Conservation (phyloP, 1,140 invertebrate species). For the Heterodera schachtii region DNA sequence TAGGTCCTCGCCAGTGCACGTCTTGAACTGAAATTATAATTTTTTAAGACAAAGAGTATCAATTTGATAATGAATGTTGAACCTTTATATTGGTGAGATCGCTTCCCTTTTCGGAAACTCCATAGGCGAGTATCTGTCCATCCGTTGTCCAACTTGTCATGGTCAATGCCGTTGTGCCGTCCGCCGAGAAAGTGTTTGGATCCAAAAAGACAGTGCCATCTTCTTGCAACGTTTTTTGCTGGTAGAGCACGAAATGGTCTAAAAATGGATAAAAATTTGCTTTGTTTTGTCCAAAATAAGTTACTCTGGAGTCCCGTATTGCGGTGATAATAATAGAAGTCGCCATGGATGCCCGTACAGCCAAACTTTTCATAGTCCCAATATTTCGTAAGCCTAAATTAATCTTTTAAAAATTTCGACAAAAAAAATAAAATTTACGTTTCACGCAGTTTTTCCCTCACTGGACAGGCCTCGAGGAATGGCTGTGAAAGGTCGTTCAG, state of each 20-base stretch:
- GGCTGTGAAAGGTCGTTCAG: conserved; percentile 88
- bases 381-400: conserved; percentile 77
- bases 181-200: conserved; percentile 86
- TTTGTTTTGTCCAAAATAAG: background rate
- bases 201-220: conserved; percentile 88
- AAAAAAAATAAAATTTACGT: conserved; percentile 64
- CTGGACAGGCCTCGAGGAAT: conserved; percentile 79
- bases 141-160: conserved; percentile 84
- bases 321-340: conserved; percentile 86
- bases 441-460: conserved; percentile 75
- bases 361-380: conserved; percentile 96
- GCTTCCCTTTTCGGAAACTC: conserved; percentile 80
- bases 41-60: conserved; percentile 71
- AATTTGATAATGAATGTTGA: background rate
- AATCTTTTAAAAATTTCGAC: background rate
- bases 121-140: conserved; percentile 86
- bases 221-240: conserved; percentile 79
- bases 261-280: conserved; percentile 51
- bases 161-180: conserved; percentile 86
- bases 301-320: conserved; percentile 91
- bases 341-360: conserved; percentile 80
- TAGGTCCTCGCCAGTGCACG: conserved; percentile 76
- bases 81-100: conserved; percentile 87
- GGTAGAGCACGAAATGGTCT: conserved; percentile 81
- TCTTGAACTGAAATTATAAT: conserved; percentile 67